Percentiles rank a stretch among this genome's conserved stretches.
Conservation (phyloP, 1,140 invertebrate species). For the Nomia melanderi region DNA sequence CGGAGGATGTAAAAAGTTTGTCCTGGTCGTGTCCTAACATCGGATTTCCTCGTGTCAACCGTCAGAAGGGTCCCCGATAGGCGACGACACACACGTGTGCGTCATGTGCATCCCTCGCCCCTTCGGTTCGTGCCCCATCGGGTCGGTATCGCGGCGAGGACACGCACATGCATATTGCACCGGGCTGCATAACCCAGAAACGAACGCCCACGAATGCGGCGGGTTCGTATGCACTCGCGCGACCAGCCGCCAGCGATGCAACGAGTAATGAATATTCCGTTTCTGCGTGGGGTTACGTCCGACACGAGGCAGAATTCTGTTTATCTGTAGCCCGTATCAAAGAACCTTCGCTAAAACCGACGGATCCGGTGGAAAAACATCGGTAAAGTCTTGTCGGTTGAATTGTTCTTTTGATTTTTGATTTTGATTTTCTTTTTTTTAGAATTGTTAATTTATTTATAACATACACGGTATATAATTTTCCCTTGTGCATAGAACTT, state of each 20-base stretch:
- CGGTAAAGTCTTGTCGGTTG: background rate
- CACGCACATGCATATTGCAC: conserved; percentile 41
- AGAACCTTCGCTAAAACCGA: background rate
- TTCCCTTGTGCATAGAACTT: no score
- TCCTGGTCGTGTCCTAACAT: background rate
- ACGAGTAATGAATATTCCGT: conserved; percentile 39
- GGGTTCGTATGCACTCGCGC: conserved; percentile 3
- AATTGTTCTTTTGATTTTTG: no score
- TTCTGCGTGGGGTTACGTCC: conserved; percentile 19
- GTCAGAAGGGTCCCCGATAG: background rate
- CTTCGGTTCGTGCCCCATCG: background rate
- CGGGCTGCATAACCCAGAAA: conserved; percentile 37
- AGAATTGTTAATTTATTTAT: no score
- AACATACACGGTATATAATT: no score
- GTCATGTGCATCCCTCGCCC: conserved; percentile 13
- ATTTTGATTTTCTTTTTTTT: no score
- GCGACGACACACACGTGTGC: conserved; percentile 14
- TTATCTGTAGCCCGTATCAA: conserved; percentile 1
- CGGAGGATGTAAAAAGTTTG: background rate
- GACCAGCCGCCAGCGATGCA: conserved; percentile 12
- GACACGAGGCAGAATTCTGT: background rate
- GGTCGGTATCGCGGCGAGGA: background rate
- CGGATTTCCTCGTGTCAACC: background rate
- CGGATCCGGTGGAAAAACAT: background rate
- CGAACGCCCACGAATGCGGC: conserved; percentile 20